Base-by-base conservation (phyloP, 2,888 invertebrate genomes). In the Strigamia maritima region DNA sequence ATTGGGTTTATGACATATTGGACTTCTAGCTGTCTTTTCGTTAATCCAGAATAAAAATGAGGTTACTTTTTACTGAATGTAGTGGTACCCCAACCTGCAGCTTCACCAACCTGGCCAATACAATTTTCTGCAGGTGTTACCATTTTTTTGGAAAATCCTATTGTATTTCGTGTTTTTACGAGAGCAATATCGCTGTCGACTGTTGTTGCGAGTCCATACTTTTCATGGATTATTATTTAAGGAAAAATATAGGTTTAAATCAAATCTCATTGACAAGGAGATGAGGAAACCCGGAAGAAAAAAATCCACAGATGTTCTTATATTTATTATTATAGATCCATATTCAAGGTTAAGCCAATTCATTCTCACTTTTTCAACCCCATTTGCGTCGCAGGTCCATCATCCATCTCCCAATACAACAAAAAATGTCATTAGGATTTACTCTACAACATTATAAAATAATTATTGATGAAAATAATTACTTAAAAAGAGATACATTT, bases 41-140 rank as follows among this genome's bases (percentile, higher is more conserved):
- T n/a, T 24, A 77, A 77, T 44, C 77, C 77, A 77, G 16, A 2
- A 1, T 10, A 77, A 2, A 77, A 44, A 77, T 40, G 22, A 12
- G 10, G 77, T 77, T 2, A 77, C 49, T 77, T 40, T 49, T 83
- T 83, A 86, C 87, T 86, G 81, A 86, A 86, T 8, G 85, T 86
- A 38, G 86, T 85, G 81, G 92, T 92, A 0, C 94, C 94, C 94
- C 94, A 94, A 0, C 94, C 94, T 0, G 94, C 93, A 0, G 94
- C 92, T 1, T 90, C 87, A 0, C 89, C 91, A 79, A 88, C 89
- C 80, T 89, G 87, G 0, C 90, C 90, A 65, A 84, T 84, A 82
- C 86, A 87, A 76, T 85, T 83, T 26, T 85, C 85, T n/a, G 83
- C 83, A 38, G 85, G 84, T 12, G 89, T 88, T 0, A 94, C 94